These are phyloP conservation scores for Brachionus asplanchnoidis DNA, from an alignment of 1,140 invertebrate genomes.

Conservation along the genomic window DNA sequence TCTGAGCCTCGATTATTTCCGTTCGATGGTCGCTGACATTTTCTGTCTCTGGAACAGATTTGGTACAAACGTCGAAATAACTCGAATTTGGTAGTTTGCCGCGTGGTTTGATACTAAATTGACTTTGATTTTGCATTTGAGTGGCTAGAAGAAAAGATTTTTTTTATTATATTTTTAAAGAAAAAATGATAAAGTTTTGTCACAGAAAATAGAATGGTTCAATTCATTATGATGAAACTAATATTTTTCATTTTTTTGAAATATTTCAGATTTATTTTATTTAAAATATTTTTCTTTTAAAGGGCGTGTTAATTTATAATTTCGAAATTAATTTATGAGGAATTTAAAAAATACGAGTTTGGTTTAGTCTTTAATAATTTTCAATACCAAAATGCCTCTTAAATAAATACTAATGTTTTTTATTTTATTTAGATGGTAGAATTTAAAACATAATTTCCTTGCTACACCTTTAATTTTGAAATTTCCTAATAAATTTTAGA, in stretches of 20 bases:
- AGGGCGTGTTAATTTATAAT: conserved; percentile 27
- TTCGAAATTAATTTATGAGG: conserved; percentile 1
- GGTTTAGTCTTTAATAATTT: neutral
- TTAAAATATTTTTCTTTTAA: neutral
- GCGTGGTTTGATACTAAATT: neutral
- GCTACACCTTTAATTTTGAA: neutral
- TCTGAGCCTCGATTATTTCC: neutral
- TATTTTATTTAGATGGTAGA: neutral
- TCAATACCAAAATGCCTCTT: neutral
- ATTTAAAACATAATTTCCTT: neutral
- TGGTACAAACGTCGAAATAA: conserved; percentile 18
- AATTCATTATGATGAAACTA: neutral
- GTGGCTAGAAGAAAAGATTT: neutral
- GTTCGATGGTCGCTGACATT: neutral
- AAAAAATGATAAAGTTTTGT: neutral
- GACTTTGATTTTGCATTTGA: neutral
- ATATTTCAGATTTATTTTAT: neutral
- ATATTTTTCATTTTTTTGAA: neutral
- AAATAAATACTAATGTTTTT: neutral
- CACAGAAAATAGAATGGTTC: neutral
- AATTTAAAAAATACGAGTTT: neutral
- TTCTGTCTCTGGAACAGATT: neutral
- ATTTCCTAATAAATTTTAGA: neutral
- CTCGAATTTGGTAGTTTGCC: conserved; percentile 36
- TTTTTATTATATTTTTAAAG: too few species aligned